phyloP scores from a whole-genome alignment of 2,888 invertebrate genomes.

The Euplexia lucipara region DNA sequence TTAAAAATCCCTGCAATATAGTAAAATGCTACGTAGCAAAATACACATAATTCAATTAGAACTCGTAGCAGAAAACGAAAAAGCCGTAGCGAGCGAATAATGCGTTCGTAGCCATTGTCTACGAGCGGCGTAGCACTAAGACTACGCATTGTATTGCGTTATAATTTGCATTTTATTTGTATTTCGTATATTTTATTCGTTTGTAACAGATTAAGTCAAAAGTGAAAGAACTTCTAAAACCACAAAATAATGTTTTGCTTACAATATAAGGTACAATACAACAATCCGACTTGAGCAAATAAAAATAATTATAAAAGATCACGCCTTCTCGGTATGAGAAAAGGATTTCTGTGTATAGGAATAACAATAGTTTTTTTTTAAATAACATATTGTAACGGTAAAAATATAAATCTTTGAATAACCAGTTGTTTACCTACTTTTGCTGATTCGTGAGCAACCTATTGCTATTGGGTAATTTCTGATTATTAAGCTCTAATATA shows the following conservation, averaged over 20 bases:
- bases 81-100: conserved; percentile 43
- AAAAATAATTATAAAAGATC: not conserved
- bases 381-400: not conserved
- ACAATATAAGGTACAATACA: too few species aligned
- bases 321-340: too few species aligned
- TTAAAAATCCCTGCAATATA: not conserved
- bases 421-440: not conserved
- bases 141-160: conserved; percentile 2
- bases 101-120: conserved; percentile 58
- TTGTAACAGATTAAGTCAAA: too few species aligned
- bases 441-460: not conserved
- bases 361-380: too few species aligned
- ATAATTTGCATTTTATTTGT: conserved; percentile 8
- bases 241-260: too few species aligned
- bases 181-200: not conserved
- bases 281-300: too few species aligned
- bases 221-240: not conserved
- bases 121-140: conserved; percentile 59
- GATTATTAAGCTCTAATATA: conserved; percentile 1
- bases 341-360: too few species aligned
- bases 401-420: not conserved
- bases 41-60: conserved; percentile 20
- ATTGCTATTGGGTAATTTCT: not conserved
- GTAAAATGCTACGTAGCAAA: conserved; percentile 8
- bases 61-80: conserved; percentile 39